Evolutionary conservation across 2,797 vertebrate genomes (phyloP).

Genomic region (Lepus townsendii): DNA sequence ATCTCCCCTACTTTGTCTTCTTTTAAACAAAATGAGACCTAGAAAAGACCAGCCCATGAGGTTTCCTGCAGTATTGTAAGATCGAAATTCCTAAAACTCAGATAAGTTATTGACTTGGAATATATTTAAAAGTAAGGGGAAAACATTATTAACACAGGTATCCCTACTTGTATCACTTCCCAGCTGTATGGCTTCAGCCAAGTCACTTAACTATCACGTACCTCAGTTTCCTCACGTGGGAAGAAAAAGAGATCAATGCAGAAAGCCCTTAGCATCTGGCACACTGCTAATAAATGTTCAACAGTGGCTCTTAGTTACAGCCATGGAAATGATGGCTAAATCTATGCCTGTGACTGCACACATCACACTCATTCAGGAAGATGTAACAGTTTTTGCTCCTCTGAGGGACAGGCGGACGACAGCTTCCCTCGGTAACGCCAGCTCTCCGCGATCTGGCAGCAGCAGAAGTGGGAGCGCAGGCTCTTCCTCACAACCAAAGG

Average conservation of each 20-base stretch:
- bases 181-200: not conserved
- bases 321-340: not conserved
- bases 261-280: not conserved
- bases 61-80: not conserved
- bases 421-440: not conserved
- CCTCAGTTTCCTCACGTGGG: not conserved
- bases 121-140: not conserved
- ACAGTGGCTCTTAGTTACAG: not conserved
- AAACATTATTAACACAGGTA: not conserved
- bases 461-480: not conserved
- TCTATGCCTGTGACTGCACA: not conserved
- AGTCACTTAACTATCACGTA: not conserved
- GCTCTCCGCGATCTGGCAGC: not conserved
- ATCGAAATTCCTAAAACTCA: not conserved
- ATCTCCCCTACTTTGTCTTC: constrained; percentile 9
- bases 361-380: not conserved
- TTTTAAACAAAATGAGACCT: constrained; percentile 41
- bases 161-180: not conserved
- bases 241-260: not conserved
- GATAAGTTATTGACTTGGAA: not conserved
- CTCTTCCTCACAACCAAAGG: constrained; percentile 43
- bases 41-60: not conserved
- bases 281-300: not conserved
- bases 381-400: not conserved
- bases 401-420: not conserved